Evolutionary conservation across 2,797 vertebrate genomes (phyloP).

Genomic region (Thunnus albacares): DNA sequence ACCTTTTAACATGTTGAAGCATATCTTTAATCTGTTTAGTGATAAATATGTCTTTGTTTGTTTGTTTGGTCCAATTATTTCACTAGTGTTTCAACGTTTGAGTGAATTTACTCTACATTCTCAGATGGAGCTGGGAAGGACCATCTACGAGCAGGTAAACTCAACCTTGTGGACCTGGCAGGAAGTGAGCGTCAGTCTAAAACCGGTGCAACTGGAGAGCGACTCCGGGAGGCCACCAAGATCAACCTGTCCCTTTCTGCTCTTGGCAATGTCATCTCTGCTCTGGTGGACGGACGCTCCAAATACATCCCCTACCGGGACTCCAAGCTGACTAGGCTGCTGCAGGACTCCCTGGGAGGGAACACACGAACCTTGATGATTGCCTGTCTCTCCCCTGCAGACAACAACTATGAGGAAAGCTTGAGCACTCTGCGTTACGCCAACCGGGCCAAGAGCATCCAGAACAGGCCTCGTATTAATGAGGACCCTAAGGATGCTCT

Average conservation of each 20-base stretch:
- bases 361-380: constrained; percentile 94
- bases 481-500: constrained; percentile 95
- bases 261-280: constrained; percentile 93
- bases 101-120: not conserved
- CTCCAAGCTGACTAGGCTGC: constrained; percentile 93
- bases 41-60: not conserved
- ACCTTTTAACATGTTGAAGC: not conserved
- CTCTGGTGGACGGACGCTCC: constrained; percentile 90
- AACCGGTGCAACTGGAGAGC: constrained; percentile 90
- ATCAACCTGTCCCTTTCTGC: constrained; percentile 94
- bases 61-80: not conserved
- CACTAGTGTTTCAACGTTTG: not conserved
- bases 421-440: constrained; percentile 92
- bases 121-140: constrained; percentile 85
- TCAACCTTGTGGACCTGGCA: constrained; percentile 93
- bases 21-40: not conserved
- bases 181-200: constrained; percentile 96
- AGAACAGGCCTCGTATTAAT: constrained; percentile 91
- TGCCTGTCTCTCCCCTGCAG: constrained; percentile 91
- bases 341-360: constrained; percentile 94
- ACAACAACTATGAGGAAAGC: constrained; percentile 92
- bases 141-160: constrained; percentile 91
- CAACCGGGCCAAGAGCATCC: constrained; percentile 92
- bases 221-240: constrained; percentile 93
- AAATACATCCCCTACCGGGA: constrained; percentile 92